Base-by-base conservation (phyloP, 2,797 vertebrate genomes). In the Oryzias sinensis region DNA sequence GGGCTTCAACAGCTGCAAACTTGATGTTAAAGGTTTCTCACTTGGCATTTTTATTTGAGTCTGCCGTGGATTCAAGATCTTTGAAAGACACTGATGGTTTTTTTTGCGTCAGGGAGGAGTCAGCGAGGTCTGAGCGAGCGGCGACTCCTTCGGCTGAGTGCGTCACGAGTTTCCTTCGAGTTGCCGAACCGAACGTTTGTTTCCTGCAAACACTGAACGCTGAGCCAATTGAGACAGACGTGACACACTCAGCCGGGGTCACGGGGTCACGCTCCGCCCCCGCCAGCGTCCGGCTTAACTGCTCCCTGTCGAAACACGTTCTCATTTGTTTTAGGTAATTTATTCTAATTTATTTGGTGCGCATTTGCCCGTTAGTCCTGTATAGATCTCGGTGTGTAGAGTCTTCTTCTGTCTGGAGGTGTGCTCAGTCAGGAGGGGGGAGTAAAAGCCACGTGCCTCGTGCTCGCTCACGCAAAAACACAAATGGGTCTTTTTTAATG, bases 321-420 rank as follows among this genome's bases (percentile, higher is more conserved):
- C 77, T 59, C 58, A 14, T 20, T 70, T 78, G 62, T 59, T 79
- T 81, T 72, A 58, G 77, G 63, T 91, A 90, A 92, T 90, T 92
- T 91, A 90, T 92, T 90, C 73, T 84, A 80, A 91, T 90, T 91
- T 91, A 90, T 91, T 91, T 86, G 74, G 74, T 90, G 85, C 88
- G 76, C 83, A 87, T 90, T 88, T 87, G 84, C 81, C 83, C 86
- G 86, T 81, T 83, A 87, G 86, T 91, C 86, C 89, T 91, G 88
- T 18, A 18, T 18, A 18, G 18, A 18, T 90, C 88, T 86, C 90
- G 81, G 81, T 76, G 74, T 85, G 85, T 86, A 86, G 87, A 86
- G 88, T 87, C 79, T 67, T 80, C 74, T 83, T 76, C 69, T 83
- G 74, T 71, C 80, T 82, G 74, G 73, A 77, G 65, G 75, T 81